These are phyloP conservation scores for Yoshiicerus persimilis DNA, from an alignment of 1,140 invertebrate genomes.

Conservation along the genomic window DNA sequence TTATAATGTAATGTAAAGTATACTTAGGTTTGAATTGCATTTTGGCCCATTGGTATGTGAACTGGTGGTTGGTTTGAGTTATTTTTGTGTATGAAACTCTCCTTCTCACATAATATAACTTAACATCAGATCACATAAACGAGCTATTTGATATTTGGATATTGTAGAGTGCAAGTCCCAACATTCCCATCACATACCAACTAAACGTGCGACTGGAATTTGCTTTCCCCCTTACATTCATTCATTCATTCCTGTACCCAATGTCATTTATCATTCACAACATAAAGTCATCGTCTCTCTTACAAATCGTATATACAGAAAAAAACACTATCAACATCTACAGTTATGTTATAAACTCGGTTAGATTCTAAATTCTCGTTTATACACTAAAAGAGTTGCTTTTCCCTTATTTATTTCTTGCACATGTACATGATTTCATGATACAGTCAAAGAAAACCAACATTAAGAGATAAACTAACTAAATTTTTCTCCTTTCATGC, in stretches of 20 bases:
- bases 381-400: not conserved
- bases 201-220: not conserved
- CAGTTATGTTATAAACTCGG: not conserved
- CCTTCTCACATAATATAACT: not conserved
- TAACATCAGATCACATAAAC: not conserved
- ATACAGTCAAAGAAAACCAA: not conserved
- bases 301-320: not conserved
- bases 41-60: not conserved
- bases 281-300: conserved; percentile 3
- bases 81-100: not conserved
- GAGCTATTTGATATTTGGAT: conserved; percentile 11
- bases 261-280: conserved; percentile 11
- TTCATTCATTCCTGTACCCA: not conserved
- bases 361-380: not conserved
- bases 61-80: not conserved
- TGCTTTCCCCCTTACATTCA: not conserved
- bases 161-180: not conserved
- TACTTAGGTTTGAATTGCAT: no score
- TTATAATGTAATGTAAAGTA: not conserved
- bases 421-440: not conserved
- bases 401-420: not conserved
- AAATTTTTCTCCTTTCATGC: not conserved
- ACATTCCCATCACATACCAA: conserved; percentile 4
- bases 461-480: not conserved
- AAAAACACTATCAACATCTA: not conserved